Percentiles rank a stretch among this genome's conserved stretches.
phyloP scores from a whole-genome alignment of 2,888 invertebrate species.

The Aporophyla nigra region DNA sequence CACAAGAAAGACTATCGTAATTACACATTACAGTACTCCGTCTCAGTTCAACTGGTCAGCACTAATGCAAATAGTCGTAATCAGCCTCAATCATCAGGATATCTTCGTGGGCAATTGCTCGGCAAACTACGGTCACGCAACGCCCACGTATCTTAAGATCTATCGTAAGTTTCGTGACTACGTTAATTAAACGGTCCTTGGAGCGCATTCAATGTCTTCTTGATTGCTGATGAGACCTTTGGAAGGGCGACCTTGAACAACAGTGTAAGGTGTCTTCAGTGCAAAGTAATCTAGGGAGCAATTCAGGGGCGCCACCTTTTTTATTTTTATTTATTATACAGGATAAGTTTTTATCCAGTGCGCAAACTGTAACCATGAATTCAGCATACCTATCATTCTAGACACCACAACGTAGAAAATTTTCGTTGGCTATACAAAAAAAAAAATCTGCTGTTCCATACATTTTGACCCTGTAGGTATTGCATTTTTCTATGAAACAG shows the following conservation, averaged over 20 bases:
- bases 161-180: slow-evolving; percentile 72
- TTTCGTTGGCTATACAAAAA: too few species aligned
- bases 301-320: too few species aligned
- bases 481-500: too few species aligned
- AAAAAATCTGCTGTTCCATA: too few species aligned
- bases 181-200: slow-evolving; percentile 76
- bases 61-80: slow-evolving; percentile 66
- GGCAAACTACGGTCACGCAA: slow-evolving; percentile 72
- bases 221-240: slow-evolving; percentile 65
- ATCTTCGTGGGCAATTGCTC: slow-evolving; percentile 66
- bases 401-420: too few species aligned
- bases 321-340: too few species aligned
- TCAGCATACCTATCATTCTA: too few species aligned
- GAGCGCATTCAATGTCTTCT: slow-evolving; percentile 68
- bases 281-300: slow-evolving; percentile 12
- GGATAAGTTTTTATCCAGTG: too few species aligned
- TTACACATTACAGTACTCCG: slow-evolving; percentile 37
- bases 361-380: too few species aligned
- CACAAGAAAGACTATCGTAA: slow-evolving; percentile 34
- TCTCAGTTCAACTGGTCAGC: slow-evolving; percentile 55
- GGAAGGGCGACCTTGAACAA: slow-evolving; percentile 46
- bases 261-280: slow-evolving; percentile 6
- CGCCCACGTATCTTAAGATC: slow-evolving; percentile 63
- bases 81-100: slow-evolving; percentile 62
- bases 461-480: too few species aligned